Base-by-base conservation (phyloP, 35 echinoderm and acorn worm genomes). In the Eucidaris tribuloides region DNA sequence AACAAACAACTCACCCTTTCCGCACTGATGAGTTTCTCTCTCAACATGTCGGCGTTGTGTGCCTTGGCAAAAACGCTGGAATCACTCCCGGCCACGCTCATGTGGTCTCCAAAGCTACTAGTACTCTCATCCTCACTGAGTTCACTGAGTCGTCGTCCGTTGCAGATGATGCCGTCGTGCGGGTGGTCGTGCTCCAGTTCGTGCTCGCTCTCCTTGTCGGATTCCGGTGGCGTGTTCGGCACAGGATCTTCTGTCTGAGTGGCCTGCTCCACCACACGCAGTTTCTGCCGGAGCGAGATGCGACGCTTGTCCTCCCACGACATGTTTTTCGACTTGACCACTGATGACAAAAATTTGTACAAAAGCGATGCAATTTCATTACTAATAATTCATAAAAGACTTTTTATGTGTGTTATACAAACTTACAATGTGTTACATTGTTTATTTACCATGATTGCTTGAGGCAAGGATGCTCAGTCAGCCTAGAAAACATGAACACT, bases 31-130 rank as follows among this genome's bases (percentile, higher is more conserved):
- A 94, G 68, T 41, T 83, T 88, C 6, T 93, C 87, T 65, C 71
- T 90, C 34, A 94, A 35, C 17, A 42, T 77, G 5, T 82, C 76
- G 3, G 46, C 40, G 45, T 77, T 52, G 20, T 46, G 49, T 76
- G 62, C 6, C 48, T 82, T 45, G 71, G 58, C 64, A 63, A 94
- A 96, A 27, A 91, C 93, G 83, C 89, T 96, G 38, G 93, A 96
- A 61, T 96, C 88, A 31, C 89, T 88, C 1, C 82, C 88, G 20
- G 89, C 64, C 46, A 81, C 52, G 62, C 94, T 97, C 28, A 62
- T 61, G 38, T 80, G 90, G 28, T 97, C 94, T 14, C 92, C 92
- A 56, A 94, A 94, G 54, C 92, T 94, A 43, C 90, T 92, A 24
- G 58, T 79, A 28, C 85, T 83, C 23, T 79, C 71, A 41, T 89